A percentile compares a stretch with the other conserved stretches of the same genome.
Conservation (phyloP, 2,113 vertebrate genomes). For the Protomyctophum bolini region DNA sequence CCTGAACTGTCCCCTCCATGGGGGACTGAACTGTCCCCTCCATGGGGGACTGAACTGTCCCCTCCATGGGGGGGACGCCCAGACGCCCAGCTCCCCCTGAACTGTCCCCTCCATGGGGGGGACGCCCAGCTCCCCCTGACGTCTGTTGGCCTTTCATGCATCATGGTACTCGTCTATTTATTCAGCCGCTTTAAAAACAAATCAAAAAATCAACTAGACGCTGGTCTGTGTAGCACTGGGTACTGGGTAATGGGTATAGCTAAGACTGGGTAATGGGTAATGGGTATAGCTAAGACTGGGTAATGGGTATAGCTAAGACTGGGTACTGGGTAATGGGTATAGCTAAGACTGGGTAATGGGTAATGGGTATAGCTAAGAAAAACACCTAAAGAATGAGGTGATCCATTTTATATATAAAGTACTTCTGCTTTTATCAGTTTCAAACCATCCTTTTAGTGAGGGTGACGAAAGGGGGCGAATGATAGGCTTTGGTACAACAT, state of each 20-base stretch:
- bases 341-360: no score
- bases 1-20: no score
- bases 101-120: slow-evolving; percentile 26
- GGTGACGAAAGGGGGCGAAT: slow-evolving; percentile 38
- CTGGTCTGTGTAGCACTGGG: slow-evolving; percentile 69
- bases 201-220: slow-evolving; percentile 49
- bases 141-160: slow-evolving; percentile 72
- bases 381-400: not conserved
- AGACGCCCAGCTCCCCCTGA: no score
- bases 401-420: slow-evolving; percentile 49
- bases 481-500: slow-evolving; percentile 64
- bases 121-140: slow-evolving; percentile 33
- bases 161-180: slow-evolving; percentile 76
- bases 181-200: slow-evolving; percentile 68
- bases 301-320: slow-evolving; percentile 54
- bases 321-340: slow-evolving; percentile 63
- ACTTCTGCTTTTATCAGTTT: slow-evolving; percentile 42
- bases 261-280: no score
- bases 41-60: no score
- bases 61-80: no score
- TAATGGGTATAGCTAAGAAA: slow-evolving; percentile 51
- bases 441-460: slow-evolving; percentile 31
- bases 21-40: slow-evolving; percentile 30
- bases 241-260: slow-evolving; percentile 59
- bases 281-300: slow-evolving; percentile 53